A percentile compares a stretch with the other conserved stretches of the same genome.
These are phyloP conservation scores for Nomada ruficornis DNA, from an alignment of 2,888 invertebrate species.

Conservation along the genomic window DNA sequence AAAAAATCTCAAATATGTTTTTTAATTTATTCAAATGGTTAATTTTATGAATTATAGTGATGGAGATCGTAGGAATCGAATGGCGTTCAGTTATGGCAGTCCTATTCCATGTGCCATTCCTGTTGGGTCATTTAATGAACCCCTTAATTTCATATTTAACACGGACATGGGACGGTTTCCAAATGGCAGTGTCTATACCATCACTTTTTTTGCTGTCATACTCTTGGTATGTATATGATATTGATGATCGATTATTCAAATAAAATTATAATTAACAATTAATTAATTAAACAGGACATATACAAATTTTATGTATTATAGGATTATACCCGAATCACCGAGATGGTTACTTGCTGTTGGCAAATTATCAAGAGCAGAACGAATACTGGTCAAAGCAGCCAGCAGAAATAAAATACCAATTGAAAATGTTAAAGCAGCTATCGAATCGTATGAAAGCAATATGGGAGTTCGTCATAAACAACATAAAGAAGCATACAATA, in stretches of 20 bases:
- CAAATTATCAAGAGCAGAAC: conserved; percentile 81
- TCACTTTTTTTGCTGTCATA: conserved; percentile 84
- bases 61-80: conserved; percentile 87
- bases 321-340: conserved; percentile 85
- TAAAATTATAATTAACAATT: background rate
- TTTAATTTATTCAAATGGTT: background rate
- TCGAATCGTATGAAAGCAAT: conserved; percentile 74
- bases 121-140: conserved; percentile 86
- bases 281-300: background rate
- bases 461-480: conserved; percentile 80
- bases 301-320: conserved; percentile 57
- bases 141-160: conserved; percentile 87
- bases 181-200: conserved; percentile 84
- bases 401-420: conserved; percentile 81
- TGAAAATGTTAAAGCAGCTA: conserved; percentile 78
- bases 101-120: conserved; percentile 86
- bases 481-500: conserved; percentile 82
- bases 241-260: background rate
- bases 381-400: conserved; percentile 82
- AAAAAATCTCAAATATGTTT: background rate
- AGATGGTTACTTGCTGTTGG: conserved; percentile 85
- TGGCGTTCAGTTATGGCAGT: conserved; percentile 85
- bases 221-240: conserved; percentile 85
- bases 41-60: conserved; percentile 80
- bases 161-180: conserved; percentile 86